Evolutionary conservation across 2,888 invertebrate species (phyloP), one percentile per base, ranked within the genome.

Genomic region (Gari tellinella): DNA sequence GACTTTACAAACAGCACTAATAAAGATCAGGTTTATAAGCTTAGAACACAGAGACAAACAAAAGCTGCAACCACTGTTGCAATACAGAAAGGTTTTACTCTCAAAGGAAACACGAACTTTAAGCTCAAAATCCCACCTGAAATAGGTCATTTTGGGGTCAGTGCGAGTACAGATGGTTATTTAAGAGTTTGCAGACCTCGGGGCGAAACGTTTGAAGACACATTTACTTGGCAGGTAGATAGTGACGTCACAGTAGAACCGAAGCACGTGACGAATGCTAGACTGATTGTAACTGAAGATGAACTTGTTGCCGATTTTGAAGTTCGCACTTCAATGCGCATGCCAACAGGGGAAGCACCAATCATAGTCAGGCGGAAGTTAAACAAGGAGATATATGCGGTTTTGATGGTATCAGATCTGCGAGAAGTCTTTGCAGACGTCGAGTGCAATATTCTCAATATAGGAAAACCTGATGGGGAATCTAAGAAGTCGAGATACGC

Each of bases 201-300:
- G 17, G 86, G 83, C 10, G 84, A 86, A 64, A 82, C 81, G 15
- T 72, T 86, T 43, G 82, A 86, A 49, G 86, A 86, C 48, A 81
- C 77, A 37, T 84, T 84, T 57, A 82, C 81, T 10, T 86, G 86
- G 86, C 83, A 86, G 57, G 81, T 83, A 23, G 84, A 86, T 57
- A 86, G 83, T 76, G 86, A 86, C 67, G 84, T 86, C 45, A 84
- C 83, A 2, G 86, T 86, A 14, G 86, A 86, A 70, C 80, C 81
- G 10, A 84, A 83, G 58, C 84, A 86, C 63, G 75, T 82, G 43
- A 86, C 86, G 17, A 79, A 80, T 58, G 86, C 82, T 5, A 67
- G 72, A 37, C 64, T 86, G 23, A 55, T 86, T 15, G 80, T 84
- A 1, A 84, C 84, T 4, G 86, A 86, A 52, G 84, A 86, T 57